phyloP scores from a whole-genome alignment of 2,113 vertebrate genomes.

The Antechinus stuartii region DNA sequence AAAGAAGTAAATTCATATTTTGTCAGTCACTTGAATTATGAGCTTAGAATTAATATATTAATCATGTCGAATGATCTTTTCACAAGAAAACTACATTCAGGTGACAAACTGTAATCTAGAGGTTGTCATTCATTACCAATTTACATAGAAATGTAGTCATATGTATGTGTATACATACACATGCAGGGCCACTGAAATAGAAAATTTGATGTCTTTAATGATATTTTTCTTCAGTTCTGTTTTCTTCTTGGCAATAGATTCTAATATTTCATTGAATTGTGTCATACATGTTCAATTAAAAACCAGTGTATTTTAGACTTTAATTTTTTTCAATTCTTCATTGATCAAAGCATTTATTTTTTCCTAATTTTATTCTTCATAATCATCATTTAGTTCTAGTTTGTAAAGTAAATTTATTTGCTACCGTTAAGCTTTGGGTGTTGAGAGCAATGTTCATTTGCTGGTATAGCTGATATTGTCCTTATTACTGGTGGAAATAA shows the following conservation, averaged over 20 bases:
- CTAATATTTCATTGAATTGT: conserved; percentile 35
- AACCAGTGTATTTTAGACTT: not conserved
- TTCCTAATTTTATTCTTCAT: not conserved
- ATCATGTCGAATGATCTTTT: conserved; percentile 38
- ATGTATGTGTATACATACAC: not conserved
- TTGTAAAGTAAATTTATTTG: conserved; percentile 25
- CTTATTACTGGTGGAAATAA: conserved; percentile 31
- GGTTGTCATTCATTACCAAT: conserved; percentile 21
- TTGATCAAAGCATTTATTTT: not conserved
- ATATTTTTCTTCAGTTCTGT: conserved; percentile 40
- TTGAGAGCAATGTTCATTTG: conserved; percentile 32
- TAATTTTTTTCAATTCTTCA: not conserved
- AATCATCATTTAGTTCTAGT: not conserved
- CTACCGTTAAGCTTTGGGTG: conserved; percentile 11
- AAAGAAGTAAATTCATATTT: conserved; percentile 33
- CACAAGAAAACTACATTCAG: conserved; percentile 38
- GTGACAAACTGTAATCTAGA: conserved; percentile 15
- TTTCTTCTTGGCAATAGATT: not conserved
- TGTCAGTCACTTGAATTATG: conserved; percentile 22
- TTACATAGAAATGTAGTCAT: conserved; percentile 37
- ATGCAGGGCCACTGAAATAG: not conserved
- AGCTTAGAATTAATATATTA: conserved; percentile 32
- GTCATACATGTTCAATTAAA: conserved; percentile 6
- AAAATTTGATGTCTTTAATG: conserved; percentile 35
- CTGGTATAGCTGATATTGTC: conserved; percentile 28